A percentile compares a stretch with the other conserved stretches of the same genome.
phyloP scores from a whole-genome alignment of 1,140 invertebrate species.

The Brachionus sp. region DNA sequence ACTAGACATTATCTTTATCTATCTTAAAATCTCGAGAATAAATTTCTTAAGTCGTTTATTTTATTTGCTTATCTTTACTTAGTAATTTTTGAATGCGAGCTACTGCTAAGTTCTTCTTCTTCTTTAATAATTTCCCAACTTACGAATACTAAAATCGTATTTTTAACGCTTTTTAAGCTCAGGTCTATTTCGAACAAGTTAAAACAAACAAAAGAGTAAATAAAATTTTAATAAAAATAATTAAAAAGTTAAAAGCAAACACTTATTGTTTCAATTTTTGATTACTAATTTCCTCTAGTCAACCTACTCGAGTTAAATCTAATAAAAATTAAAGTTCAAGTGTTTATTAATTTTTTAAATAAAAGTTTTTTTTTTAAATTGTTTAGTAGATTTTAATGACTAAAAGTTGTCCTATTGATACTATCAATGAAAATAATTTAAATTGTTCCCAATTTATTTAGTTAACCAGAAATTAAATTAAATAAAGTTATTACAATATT shows the following conservation, averaged over 20 bases:
- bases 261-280: background rate
- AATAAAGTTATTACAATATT: too few relatives aligned
- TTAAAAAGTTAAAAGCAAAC: background rate
- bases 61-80: background rate
- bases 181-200: background rate
- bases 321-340: background rate
- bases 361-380: too few relatives aligned
- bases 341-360: background rate
- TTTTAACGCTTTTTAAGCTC: background rate
- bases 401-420: too few relatives aligned
- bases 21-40: background rate
- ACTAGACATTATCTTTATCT: slow-evolving; percentile 1
- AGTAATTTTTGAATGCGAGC: background rate
- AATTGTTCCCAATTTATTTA: too few relatives aligned
- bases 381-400: too few relatives aligned
- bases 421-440: too few relatives aligned
- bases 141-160: too few relatives aligned
- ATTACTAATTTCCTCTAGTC: background rate
- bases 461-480: too few relatives aligned
- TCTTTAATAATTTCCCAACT: background rate
- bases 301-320: background rate
- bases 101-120: background rate
- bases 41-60: background rate
- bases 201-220: background rate
- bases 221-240: background rate